Evolutionary conservation across 2,888 invertebrate genomes (phyloP), one percentile per base, ranked within the genome.

Genomic region (Apamea epomidion): DNA sequence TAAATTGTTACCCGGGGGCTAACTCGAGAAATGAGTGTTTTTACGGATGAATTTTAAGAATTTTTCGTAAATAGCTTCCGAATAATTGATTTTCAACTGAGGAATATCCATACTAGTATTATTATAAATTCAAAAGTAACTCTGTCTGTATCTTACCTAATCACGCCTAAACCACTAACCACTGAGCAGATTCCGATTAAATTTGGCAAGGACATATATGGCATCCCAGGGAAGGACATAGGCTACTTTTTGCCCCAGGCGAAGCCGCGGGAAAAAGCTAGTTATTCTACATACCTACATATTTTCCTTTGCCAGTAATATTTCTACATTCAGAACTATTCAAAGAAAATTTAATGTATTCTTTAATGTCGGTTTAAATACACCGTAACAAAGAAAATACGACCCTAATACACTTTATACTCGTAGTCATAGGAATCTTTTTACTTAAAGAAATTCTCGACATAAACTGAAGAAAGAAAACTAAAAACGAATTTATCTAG

Each of bases 1-100:
- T 93, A 94, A 94, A 95, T 95, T 92, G 92, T 92, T 92, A 91
- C 89, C 90, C 90, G 78, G 88, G 80, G 88, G 91, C 91, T 90
- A 91, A 92, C 91, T 90, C 90, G 86, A 91, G 90, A 89, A 92
- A 92, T 91, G 81, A 92, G 90, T 91, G 89, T 92, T 92, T 58
- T 90, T 90, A 92, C 92, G 90, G 83, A 75, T 89, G 90, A 91
- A 90, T 91, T 91, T 91, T 88, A 42, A 78, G 85, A 85, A n/a
- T 60, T 85, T 82, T 91, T 90, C 84, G 85, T 85, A 89, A 89
- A 90, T 88, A 87, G 86, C 83, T 89, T 88, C 87, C 88, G 84
- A 68, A 72, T n/a, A 84, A 83, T 62, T 73, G 65, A 58, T 79
- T 74, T 84, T 65, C 45, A 60, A 48, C 18, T 8, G 12, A 70